Conservation (phyloP, 2,888 invertebrate species). For the Cylindroiulus punctatus region DNA sequence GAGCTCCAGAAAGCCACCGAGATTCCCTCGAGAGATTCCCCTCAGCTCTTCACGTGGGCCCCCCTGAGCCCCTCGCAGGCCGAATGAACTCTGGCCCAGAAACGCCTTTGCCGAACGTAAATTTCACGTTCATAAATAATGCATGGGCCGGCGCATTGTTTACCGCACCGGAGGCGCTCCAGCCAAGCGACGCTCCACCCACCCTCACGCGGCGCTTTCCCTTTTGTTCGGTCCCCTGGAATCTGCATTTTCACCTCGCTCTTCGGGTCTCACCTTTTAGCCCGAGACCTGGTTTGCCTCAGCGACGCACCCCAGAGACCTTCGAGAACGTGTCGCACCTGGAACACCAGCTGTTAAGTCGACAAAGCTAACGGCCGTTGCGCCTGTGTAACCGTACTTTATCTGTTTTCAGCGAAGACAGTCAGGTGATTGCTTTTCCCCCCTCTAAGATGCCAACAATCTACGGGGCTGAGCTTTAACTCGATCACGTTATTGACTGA, state of each 20-base stretch:
- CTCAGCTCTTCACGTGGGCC: no score
- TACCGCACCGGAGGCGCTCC: slow-evolving; percentile 3
- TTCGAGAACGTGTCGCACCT: background rate
- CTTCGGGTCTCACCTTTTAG: slow-evolving; percentile 12
- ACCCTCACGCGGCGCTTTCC: background rate
- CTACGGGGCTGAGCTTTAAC: no score
- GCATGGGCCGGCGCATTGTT: background rate
- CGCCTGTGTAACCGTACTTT: background rate
- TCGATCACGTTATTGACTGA: no score
- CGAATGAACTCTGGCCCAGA: slow-evolving; percentile 3
- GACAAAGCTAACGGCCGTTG: background rate
- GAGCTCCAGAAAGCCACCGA: no score
- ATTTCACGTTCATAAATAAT: background rate
- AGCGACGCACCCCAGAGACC: background rate
- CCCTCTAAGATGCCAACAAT: no score
- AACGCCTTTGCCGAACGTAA: slow-evolving; percentile 38
- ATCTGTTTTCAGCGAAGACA: background rate
- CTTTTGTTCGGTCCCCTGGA: background rate
- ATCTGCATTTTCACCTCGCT: background rate
- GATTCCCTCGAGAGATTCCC: background rate
- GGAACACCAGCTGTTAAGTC: background rate
- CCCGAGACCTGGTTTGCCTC: background rate
- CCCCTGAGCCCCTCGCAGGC: background rate
- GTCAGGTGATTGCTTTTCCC: no score
- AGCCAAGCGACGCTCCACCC: no score